Percentiles rank a stretch among this genome's conserved stretches.
Evolutionary conservation across 2,113 vertebrate genomes (phyloP).

Genomic region (Callipepla californica): DNA sequence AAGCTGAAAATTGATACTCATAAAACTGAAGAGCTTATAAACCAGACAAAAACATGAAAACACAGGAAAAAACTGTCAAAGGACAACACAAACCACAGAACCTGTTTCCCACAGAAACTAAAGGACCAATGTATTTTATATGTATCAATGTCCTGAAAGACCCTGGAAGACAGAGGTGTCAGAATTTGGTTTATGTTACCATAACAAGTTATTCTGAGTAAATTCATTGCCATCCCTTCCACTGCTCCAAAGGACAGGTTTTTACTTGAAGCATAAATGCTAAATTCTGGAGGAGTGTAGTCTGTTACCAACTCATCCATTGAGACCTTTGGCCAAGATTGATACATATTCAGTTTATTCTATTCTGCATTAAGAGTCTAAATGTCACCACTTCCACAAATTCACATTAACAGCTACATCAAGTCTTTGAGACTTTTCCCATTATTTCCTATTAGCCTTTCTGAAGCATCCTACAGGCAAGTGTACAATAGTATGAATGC

Average conservation of each 20-base stretch:
- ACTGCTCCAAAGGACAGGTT: not conserved
- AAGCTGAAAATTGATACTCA: not conserved
- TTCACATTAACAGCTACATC: not conserved
- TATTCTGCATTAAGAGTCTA: not conserved
- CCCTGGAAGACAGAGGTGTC: not conserved
- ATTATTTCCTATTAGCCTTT: too few relatives aligned
- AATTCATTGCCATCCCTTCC: not conserved
- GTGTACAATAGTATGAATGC: rapidly evolving
- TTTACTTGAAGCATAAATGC: not conserved
- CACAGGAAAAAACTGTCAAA: not conserved
- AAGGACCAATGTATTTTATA: not conserved
- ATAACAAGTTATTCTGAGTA: not conserved
- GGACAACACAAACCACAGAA: not conserved
- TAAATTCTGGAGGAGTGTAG: not conserved
- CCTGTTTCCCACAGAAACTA: not conserved
- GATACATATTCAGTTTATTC: not conserved
- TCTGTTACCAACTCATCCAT: not conserved
- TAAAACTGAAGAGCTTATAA: not conserved
- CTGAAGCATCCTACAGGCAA: not conserved
- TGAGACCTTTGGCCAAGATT: not conserved
- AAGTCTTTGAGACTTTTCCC: not conserved
- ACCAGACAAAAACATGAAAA: not conserved
- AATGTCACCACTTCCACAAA: not conserved
- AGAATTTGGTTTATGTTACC: not conserved
- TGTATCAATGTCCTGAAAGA: not conserved